Percentiles rank a stretch among this genome's conserved stretches.
Conservation (phyloP, 1,140 invertebrate genomes). For the Drosophila neocordata region DNA sequence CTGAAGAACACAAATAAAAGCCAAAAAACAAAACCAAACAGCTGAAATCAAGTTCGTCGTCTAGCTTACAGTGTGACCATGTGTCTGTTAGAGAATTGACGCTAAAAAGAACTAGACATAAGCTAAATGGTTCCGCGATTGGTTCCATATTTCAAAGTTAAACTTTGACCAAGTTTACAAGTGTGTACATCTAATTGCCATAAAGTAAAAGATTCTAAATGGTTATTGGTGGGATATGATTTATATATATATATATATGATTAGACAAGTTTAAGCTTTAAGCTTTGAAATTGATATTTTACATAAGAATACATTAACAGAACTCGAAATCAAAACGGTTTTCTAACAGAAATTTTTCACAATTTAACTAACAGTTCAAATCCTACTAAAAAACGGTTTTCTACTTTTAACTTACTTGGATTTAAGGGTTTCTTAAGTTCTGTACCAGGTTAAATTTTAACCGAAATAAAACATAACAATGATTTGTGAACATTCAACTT, state of each 20-base stretch:
- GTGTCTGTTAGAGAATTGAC: background rate
- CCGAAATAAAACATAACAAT: background rate
- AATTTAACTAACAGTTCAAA: too few species aligned
- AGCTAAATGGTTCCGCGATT: background rate
- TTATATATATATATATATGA: too few species aligned
- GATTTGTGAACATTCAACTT: background rate
- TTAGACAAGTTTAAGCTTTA: too few species aligned
- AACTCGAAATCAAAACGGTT: too few species aligned
- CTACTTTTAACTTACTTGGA: too few species aligned
- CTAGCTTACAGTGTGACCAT: background rate
- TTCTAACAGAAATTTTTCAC: too few species aligned
- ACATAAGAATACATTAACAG: too few species aligned
- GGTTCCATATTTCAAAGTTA: background rate
- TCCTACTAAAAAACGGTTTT: too few species aligned
- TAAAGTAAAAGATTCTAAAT: background rate
- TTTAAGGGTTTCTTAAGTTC: too few species aligned
- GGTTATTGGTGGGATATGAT: too few species aligned
- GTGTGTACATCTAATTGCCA: background rate
- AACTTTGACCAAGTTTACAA: background rate
- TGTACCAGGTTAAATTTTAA: too few species aligned
- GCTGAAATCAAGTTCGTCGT: background rate
- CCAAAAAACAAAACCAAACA: constrained; percentile 10
- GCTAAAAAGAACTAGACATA: background rate
- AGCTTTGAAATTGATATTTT: too few species aligned
- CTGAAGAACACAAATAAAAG: constrained; percentile 1